Evolutionary conservation across 2,888 invertebrate species (phyloP), one percentile per base, ranked within the genome.

Genomic region (Apamea crenata): DNA sequence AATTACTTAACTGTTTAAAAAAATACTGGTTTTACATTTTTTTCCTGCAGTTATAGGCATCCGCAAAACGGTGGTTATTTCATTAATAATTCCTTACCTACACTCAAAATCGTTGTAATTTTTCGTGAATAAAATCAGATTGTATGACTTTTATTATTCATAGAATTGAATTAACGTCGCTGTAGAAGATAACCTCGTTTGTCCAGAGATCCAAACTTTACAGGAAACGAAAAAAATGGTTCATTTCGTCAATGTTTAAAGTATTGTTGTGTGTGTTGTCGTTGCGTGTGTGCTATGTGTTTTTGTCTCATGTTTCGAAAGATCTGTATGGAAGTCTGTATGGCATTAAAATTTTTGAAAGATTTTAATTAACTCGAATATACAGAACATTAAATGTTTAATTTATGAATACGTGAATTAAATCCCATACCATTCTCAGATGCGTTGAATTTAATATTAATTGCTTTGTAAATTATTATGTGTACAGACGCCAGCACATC

Each of bases 401-500:
- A 0, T n/a, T 10, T 29, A 32, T 12, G 14, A 25, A 44, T 32
- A 2, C 0, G 16, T 18, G 18, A 74, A 29, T 10, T 56, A 40
- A 36, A 50, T 50, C 16, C 21, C 16, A 61, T 36, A 61, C 65
- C 16, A 40, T 47, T 66, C 40, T 32, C n/a, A 83, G 74, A 63
- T 69, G 59, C 56, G 40, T 56, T 21, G 0, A 72, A 63, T 65
- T 74, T 50, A 69, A 73, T 83, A 77, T 77, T 83, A 87, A 87
- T 85, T 66, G 77, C 84, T 73, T 66, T 71, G 74, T 79, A 68
- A 87, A 85, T 83, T 56, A 84, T 66, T 69, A 68, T 61, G 66
- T 72, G 61, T 32, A 25, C 36, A 29, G n/a, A n/a, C n/a, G n/a
- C n/a, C n/a, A n/a, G n/a, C n/a, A n/a, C n/a, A n/a, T n/a, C n/a